These are phyloP conservation scores for Peromyscus nudipes DNA, from an alignment of 2,797 vertebrate species.

Conservation along the genomic window DNA sequence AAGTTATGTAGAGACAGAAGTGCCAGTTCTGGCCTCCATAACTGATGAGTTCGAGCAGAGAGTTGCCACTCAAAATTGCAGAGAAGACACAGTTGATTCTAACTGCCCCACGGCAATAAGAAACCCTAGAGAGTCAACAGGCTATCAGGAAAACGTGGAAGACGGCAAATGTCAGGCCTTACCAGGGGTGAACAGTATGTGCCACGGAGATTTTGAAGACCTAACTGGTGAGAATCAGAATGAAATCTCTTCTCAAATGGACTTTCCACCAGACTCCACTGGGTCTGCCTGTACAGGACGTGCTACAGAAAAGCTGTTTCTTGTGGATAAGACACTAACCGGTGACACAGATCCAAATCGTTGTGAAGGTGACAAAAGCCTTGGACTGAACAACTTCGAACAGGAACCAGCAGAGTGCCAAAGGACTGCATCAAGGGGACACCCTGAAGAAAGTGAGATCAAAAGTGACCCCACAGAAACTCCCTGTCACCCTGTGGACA, in stretches of 20 bases:
- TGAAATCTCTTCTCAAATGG: conserved; percentile 60
- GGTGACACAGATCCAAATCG: conserved; percentile 26
- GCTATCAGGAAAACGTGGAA: conserved; percentile 69
- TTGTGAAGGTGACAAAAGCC: conserved; percentile 31
- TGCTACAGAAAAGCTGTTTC: conserved; percentile 71
- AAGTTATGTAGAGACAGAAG: conserved; percentile 75
- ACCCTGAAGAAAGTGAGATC: conserved; percentile 74
- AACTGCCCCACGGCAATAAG: conserved; percentile 69
- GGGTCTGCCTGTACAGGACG: conserved; percentile 39
- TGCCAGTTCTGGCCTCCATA: conserved; percentile 84
- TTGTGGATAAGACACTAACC: conserved; percentile 58
- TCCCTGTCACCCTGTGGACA: conserved; percentile 76
- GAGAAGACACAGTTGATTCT: conserved; percentile 56
- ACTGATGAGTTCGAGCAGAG: conserved; percentile 84
- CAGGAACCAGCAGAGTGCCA: conserved; percentile 65
- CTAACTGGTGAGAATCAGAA: conserved; percentile 43
- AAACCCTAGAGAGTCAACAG: conserved; percentile 57
- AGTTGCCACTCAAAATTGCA: conserved; percentile 83
- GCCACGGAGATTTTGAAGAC: conserved; percentile 75
- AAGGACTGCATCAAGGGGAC: conserved; percentile 58
- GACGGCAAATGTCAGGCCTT: conserved; percentile 73
- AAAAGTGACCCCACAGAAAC: conserved; percentile 80
- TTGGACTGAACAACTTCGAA: conserved; percentile 33
- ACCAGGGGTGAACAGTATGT: conserved; percentile 62
- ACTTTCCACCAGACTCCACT: conserved; percentile 54